A percentile compares a stretch with the other conserved stretches of the same genome.
Conservation (phyloP, 2,797 vertebrate genomes). For the Crypturellus tataupa region DNA sequence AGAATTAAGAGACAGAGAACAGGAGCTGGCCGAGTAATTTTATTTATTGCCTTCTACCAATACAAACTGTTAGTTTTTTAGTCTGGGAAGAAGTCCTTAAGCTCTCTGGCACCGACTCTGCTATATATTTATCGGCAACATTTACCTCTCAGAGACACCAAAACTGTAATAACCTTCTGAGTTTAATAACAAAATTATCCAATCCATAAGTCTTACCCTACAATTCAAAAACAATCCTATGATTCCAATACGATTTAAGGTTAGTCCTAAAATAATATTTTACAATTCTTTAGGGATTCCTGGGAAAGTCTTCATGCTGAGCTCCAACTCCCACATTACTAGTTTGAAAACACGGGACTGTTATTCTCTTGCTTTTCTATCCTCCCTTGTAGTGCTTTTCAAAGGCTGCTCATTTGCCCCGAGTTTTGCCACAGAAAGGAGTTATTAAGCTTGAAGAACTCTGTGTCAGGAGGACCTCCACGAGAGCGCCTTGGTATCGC, state of each 20-base stretch:
- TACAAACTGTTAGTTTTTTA: not conserved
- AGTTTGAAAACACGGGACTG: conserved; percentile 13
- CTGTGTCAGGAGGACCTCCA: not conserved
- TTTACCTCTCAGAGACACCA: conserved; percentile 7
- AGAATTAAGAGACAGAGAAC: not conserved
- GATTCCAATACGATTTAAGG: conserved; percentile 18
- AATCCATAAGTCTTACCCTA: not conserved
- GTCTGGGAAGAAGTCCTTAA: not conserved
- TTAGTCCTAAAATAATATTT: conserved; percentile 55
- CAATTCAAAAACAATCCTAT: conserved; percentile 12
- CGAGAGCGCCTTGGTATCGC: conserved; percentile 12
- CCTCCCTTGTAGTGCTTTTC: conserved; percentile 35
- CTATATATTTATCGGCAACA: not conserved
- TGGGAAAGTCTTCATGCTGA: conserved; percentile 59
- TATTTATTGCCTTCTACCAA: conserved; percentile 30
- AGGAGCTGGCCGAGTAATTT: not conserved
- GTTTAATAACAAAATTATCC: not conserved
- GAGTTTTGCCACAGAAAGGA: conserved; percentile 18
- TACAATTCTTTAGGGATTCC: conserved; percentile 46
- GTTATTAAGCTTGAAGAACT: conserved; percentile 33
- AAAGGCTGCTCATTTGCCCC: conserved; percentile 45
- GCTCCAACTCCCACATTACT: conserved; percentile 13
- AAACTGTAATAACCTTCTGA: not conserved
- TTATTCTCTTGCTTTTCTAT: not conserved
- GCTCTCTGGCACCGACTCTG: not conserved